Conservation (phyloP, 1,140 invertebrate species). For the Calycopis cecrops region DNA sequence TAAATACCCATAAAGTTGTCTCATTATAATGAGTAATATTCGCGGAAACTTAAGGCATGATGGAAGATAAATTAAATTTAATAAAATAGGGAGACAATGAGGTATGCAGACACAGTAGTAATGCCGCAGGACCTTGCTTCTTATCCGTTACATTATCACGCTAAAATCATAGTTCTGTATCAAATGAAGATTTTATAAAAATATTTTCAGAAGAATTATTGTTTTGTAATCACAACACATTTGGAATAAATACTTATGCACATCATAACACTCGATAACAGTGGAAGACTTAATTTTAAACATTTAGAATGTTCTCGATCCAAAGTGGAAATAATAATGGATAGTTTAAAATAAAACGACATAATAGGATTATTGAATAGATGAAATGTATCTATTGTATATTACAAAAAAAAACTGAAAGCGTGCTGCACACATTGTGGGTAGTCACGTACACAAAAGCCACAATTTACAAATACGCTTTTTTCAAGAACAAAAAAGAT, state of each 20-base stretch:
- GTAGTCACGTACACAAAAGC: slow-evolving; percentile 8
- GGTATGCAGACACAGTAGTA: neutral
- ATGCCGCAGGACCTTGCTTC: slow-evolving; percentile 18
- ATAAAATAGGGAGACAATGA: no score
- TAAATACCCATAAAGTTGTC: no score
- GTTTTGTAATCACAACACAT: slow-evolving; percentile 28
- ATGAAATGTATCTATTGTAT: neutral
- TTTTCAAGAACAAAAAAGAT: neutral
- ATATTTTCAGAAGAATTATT: slow-evolving; percentile 8
- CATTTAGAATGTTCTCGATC: neutral
- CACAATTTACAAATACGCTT: no score
- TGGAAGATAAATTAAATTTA: no score
- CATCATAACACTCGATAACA: slow-evolving; percentile 25
- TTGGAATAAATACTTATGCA: slow-evolving; percentile 22
- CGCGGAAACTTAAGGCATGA: no score
- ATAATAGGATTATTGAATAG: neutral
- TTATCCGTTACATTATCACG: neutral
- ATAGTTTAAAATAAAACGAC: slow-evolving; percentile 1
- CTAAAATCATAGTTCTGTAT: neutral
- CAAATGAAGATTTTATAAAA: neutral
- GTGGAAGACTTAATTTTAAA: slow-evolving; percentile 33
- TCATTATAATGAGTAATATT: no score
- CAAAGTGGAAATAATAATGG: slow-evolving; percentile 2
- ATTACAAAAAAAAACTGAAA: neutral
- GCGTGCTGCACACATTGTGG: neutral